Conservation (phyloP, 2,888 invertebrate species). For the Drosophila prostipennis region DNA sequence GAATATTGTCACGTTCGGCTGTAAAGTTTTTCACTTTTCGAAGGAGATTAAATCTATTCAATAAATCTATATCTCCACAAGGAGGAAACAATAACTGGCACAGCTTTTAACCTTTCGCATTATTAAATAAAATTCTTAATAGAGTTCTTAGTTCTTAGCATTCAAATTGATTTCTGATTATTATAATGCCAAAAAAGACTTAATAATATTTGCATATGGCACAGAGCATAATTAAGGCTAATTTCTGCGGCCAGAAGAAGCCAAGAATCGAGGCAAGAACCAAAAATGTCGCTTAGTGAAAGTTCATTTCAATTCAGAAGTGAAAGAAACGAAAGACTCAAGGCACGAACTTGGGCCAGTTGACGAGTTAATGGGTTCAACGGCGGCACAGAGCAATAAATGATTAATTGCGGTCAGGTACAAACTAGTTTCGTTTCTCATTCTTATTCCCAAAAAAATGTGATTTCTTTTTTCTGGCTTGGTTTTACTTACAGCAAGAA, state of each 20-base stretch:
- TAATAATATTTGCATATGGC: conserved; percentile 58
- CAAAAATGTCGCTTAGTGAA: conserved; percentile 60
- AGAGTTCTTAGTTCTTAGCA: conserved; percentile 5
- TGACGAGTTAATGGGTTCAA: conserved; percentile 68
- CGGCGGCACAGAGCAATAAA: conserved; percentile 46
- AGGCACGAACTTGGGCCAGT: conserved; percentile 67
- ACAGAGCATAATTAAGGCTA: conserved; percentile 45
- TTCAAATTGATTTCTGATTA: conserved; percentile 45
- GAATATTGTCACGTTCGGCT: conserved; percentile 23
- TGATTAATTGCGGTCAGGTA: conserved; percentile 64
- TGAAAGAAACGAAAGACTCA: conserved; percentile 65
- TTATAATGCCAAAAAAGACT: conserved; percentile 8
- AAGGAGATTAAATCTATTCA: background rate
- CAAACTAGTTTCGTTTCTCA: conserved; percentile 52
- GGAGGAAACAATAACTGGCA: background rate
- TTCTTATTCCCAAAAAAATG: conserved; percentile 3
- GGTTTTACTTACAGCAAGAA: conserved; percentile 64
- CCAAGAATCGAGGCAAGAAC: conserved; percentile 39
- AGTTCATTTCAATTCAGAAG: conserved; percentile 56
- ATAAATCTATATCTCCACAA: too few relatives aligned
- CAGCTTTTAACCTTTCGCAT: background rate
- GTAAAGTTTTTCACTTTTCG: conserved; percentile 27
- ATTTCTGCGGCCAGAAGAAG: conserved; percentile 26
- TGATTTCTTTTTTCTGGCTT: conserved; percentile 1
- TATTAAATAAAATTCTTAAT: conserved; percentile 6